Conservation (phyloP, 2,888 invertebrate genomes). For the Oscheius myriophilus region DNA sequence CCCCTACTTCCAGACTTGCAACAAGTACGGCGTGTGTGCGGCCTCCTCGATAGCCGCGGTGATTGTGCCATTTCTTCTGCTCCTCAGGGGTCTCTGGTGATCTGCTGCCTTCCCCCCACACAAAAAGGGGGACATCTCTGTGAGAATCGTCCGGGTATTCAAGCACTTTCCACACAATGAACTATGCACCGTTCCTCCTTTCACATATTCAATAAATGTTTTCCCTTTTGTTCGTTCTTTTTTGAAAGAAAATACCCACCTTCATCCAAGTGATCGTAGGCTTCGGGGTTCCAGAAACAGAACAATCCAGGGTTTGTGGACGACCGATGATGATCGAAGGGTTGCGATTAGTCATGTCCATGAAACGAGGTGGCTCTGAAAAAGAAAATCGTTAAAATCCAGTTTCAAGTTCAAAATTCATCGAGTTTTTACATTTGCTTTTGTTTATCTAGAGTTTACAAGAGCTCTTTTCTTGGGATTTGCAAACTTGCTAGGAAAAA, state of each 20-base stretch:
- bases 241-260: conserved; percentile 48
- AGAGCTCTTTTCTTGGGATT: too few relatives aligned
- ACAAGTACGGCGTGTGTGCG: conserved; percentile 69
- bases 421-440: too few relatives aligned
- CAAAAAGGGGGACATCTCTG: conserved; percentile 10
- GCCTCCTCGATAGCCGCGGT: conserved; percentile 27
- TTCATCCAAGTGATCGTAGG: conserved; percentile 75
- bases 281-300: conserved; percentile 74
- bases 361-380: conserved; percentile 72
- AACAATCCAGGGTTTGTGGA: conserved; percentile 75
- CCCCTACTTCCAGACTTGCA: conserved; percentile 54
- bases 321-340: conserved; percentile 74
- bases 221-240: conserved; percentile 8
- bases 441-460: too few relatives aligned
- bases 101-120: conserved; percentile 17
- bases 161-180: conserved; percentile 27
- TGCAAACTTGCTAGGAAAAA: too few relatives aligned
- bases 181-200: background rate
- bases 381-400: conserved; percentile 30
- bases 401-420: too few relatives aligned
- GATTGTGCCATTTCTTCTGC: conserved; percentile 23
- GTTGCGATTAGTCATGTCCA: conserved; percentile 56
- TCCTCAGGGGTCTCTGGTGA: conserved; percentile 26
- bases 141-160: conserved; percentile 18
- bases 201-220: conserved; percentile 13